A percentile compares a stretch with the other conserved stretches of the same genome.
phyloP scores from a whole-genome alignment of 2,797 vertebrate species.

The Acanthopagrus latus region DNA sequence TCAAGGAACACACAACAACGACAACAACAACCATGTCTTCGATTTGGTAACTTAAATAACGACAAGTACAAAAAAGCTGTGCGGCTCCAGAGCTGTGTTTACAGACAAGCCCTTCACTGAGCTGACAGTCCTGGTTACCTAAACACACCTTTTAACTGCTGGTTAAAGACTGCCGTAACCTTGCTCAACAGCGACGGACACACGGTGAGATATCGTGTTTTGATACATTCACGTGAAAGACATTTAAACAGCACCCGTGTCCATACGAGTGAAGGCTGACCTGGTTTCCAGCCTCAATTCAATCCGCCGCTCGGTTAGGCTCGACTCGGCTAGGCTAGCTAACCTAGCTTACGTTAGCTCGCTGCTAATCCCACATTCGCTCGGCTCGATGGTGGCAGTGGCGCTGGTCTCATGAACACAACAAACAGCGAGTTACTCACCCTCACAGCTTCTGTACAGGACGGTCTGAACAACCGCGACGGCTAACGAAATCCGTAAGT shows the following conservation, averaged over 20 bases:
- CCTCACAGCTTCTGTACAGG: slow-evolving; percentile 66
- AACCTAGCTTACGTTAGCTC: slow-evolving; percentile 47
- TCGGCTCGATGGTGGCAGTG: slow-evolving; percentile 57
- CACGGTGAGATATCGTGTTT: background rate
- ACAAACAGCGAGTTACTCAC: slow-evolving; percentile 72
- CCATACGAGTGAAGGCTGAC: background rate
- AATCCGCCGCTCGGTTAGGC: background rate
- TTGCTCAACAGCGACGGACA: background rate
- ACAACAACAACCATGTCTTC: background rate
- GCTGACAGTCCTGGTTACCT: background rate
- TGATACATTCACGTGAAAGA: background rate
- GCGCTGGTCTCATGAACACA: slow-evolving; percentile 29
- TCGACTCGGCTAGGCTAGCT: slow-evolving; percentile 39
- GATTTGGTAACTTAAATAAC: background rate
- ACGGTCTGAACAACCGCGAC: slow-evolving; percentile 63
- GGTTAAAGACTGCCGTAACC: background rate
- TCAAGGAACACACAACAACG: too few relatives aligned
- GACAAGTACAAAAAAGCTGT: background rate
- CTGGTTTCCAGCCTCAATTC: slow-evolving; percentile 1
- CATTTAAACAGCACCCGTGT: background rate
- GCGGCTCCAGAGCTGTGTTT: slow-evolving; percentile 16
- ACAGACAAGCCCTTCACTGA: background rate
- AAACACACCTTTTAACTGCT: background rate
- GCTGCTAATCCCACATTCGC: slow-evolving; percentile 44
- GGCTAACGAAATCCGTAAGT: slow-evolving; percentile 61